Percentiles rank a stretch among this genome's conserved stretches.
These are phyloP conservation scores for Eustalomyia histrio DNA, from an alignment of 2,888 invertebrate species.

Conservation along the genomic window DNA sequence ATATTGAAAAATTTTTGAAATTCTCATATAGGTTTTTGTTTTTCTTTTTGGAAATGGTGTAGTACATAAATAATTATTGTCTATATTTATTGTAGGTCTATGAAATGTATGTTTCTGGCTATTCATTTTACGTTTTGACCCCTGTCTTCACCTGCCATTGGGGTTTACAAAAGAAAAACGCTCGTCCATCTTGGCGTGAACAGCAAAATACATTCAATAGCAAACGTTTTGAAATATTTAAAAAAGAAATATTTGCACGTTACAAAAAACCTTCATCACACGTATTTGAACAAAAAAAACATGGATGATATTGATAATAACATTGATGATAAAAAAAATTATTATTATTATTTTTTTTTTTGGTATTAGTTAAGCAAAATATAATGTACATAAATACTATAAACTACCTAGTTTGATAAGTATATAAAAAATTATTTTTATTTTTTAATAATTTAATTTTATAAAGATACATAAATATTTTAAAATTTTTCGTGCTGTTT, in stretches of 20 bases:
- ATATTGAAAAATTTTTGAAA: too few relatives aligned
- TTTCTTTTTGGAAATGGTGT: too few relatives aligned
- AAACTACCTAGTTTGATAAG: neutral
- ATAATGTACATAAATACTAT: constrained; percentile 1
- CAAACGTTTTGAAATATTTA: constrained; percentile 90
- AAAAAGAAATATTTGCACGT: constrained; percentile 88
- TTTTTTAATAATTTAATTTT: neutral
- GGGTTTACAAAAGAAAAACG: constrained; percentile 90
- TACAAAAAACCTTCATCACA: constrained; percentile 79
- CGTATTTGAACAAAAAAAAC: constrained; percentile 44
- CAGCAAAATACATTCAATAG: constrained; percentile 91
- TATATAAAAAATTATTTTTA: neutral
- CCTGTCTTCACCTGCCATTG: constrained; percentile 94
- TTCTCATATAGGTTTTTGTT: too few relatives aligned
- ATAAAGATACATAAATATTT: neutral
- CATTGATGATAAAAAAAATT: neutral
- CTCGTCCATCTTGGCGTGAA: constrained; percentile 91
- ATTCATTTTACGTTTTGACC: constrained; percentile 91
- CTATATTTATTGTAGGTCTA: constrained; percentile 84
- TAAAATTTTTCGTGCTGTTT: neutral
- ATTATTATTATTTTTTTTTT: too few relatives aligned
- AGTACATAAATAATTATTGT: neutral
- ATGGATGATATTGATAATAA: constrained; percentile 52
- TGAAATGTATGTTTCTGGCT: constrained; percentile 94
- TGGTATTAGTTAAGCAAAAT: neutral